phyloP scores from a whole-genome alignment of 2,113 vertebrate genomes.

The Oriolus oriolus region DNA sequence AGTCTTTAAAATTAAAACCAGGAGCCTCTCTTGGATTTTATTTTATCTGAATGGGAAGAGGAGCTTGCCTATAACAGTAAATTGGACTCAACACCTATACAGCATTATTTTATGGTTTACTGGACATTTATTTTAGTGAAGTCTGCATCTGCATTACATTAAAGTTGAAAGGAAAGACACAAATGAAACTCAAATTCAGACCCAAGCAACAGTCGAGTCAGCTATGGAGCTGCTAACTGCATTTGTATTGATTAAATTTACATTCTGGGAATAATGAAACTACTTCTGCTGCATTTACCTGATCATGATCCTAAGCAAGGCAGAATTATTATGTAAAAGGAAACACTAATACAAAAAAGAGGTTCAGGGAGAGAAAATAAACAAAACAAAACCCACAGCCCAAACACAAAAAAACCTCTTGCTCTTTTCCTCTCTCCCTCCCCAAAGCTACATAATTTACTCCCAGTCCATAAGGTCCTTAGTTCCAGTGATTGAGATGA shows the following conservation, averaged over 20 bases:
- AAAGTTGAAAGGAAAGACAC: slow-evolving; percentile 53
- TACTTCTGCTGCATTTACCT: slow-evolving; percentile 50
- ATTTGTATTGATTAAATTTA: slow-evolving; percentile 71
- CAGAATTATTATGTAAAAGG: slow-evolving; percentile 21
- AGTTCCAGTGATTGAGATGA: slow-evolving; percentile 71
- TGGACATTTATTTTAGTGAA: slow-evolving; percentile 42
- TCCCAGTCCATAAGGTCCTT: slow-evolving; percentile 75
- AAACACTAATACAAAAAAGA: slow-evolving; percentile 54
- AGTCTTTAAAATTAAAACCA: slow-evolving; percentile 25
- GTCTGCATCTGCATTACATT: slow-evolving; percentile 47
- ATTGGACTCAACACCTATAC: slow-evolving; percentile 48
- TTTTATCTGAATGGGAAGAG: slow-evolving; percentile 19
- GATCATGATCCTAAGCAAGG: slow-evolving; percentile 43
- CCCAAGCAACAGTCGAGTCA: slow-evolving; percentile 35
- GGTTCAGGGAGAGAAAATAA: slow-evolving; percentile 34
- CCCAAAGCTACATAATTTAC: slow-evolving; percentile 74
- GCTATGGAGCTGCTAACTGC: slow-evolving; percentile 57
- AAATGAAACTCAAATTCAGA: slow-evolving; percentile 61
- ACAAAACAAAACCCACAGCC: background rate
- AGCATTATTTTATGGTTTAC: slow-evolving; percentile 58
- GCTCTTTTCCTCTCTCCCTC: background rate
- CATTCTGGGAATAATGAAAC: slow-evolving; percentile 64
- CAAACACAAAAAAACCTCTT: background rate
- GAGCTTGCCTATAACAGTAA: slow-evolving; percentile 11
- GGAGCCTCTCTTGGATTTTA: background rate